Evolutionary conservation across 2,113 vertebrate genomes (phyloP), one percentile per base, ranked within the genome.

Genomic region (Ceyx margarethae): DNA sequence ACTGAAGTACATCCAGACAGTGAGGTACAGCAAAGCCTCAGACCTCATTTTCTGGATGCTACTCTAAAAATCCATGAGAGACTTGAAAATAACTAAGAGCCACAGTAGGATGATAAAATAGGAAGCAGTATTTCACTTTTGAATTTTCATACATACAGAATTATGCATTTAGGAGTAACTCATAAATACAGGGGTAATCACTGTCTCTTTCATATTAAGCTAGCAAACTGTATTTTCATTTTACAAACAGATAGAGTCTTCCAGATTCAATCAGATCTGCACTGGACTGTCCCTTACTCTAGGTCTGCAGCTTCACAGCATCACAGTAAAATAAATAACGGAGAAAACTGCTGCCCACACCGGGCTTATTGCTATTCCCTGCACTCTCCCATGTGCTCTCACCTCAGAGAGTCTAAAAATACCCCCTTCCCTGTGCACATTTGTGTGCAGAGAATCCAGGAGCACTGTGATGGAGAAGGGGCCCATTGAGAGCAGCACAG

Each of bases 351-450:
- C 82, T 90, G 64, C 78, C 61, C 83, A 53, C n/a, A 10, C 5
- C 23, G 69, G 65, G 69, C 62, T 93, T 45, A 87, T 54, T 95
- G 67, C 53, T 81, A 62, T 88, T 89, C 89, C 75, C 43, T 81
- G 68, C 66, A 66, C 45, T 81, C 50, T 40, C 85, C 50, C 64
- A 46, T 3, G 0, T 51, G 60, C 54, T 88, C 54, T 54, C 87
- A 85, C 91, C 89, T 93, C 89, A 85, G 2, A 28, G 90, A 90
- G 79, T 73, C 46, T 84, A 95, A 57, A 60, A 74, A 83, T 29
- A 93, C 67, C 71, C 82, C 65, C 42, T 88, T 90, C 75, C 15
- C 56, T 76, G 50, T 12, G 87, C 64, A 61, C 65, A 65, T 18
- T 65, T 15, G 21, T 40, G 46, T 19, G 48, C 46, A 91, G 77